Evolutionary conservation across 2,113 vertebrate genomes (phyloP), one percentile per base, ranked within the genome.

Genomic region (Hepsetus odoe): DNA sequence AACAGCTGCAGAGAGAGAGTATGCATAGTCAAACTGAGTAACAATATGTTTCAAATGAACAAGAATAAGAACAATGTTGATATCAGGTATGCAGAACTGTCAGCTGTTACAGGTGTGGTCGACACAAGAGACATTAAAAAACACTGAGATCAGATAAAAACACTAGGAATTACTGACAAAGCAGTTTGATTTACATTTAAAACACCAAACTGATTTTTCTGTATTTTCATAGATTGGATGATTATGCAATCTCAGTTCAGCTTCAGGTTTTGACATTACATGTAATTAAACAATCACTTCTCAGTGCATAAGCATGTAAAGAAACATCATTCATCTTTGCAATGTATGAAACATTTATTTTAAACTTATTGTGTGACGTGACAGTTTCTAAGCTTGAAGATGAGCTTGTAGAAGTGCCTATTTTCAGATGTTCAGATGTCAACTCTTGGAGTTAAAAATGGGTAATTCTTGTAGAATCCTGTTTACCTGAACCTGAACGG

Each of bases 401-500:
- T n/a, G n/a, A n/a, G n/a, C n/a, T n/a, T n/a, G n/a, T n/a, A n/a
- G n/a, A n/a, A n/a, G 7, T 32, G 44, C 51, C 32, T 62, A 46
- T 20, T 51, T 67, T 71, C 66, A 56, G 61, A 70, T 70, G 56
- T 33, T 61, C 56, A 53, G 22, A 26, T 38, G n/a, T n/a, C n/a
- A 55, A 18, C 49, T 2, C 5, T 55, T 33, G 40, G 24, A 24
- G 46, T 65, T 66, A 66, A 32, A 66, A 49, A 66, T 65, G 4
- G 66, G 35, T 14, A 65, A 4, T 44, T 42, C 22, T 58, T 44
- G 14, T 33, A 65, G n/a, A 51, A 24, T 38, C 69, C 14, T 79
- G 77, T 72, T 79, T 79, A 66, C 49, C 14, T 42, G 46, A 72
- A 20, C 30, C 62, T 22, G 18, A 73, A 66, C 65, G 49, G 77